Evolutionary conservation across 2,888 invertebrate species (phyloP), one percentile per base, ranked within the genome.

Genomic region (Ochropleura leucogaster): DNA sequence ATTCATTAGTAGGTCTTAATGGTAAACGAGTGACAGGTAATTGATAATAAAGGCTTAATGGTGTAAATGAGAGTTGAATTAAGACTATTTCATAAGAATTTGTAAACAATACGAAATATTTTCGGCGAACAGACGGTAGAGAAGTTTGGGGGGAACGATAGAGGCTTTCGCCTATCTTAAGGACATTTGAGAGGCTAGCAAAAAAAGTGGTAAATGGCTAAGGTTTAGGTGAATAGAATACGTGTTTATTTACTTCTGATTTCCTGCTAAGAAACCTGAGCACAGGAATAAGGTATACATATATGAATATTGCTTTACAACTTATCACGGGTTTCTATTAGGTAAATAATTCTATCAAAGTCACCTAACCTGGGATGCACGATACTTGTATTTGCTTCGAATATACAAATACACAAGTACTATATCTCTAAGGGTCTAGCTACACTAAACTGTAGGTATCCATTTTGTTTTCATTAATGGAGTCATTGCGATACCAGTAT

Each of bases 1-100:
- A 44, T 79, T 70, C 47, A 76, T 79, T 75, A 79, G 51, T 6
- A 30, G 9, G 4, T 53, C 46, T 60, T 46, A 42, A 42, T 57
- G 18, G 57, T 66, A n/a, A 14, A 47, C 18, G 51, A 53, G 47
- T 46, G 44, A 67, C 57, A 66, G 10, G 49, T 55, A 42, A 20
- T 51, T 60, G 14, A 67, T 59, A 46, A 64, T 14, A 42, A 57
- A 57, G 47, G 1, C 6, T 18, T 62, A 16, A 14, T 20, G 40
- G 40, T 60, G 18, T 46, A 20, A 74, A 51, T 51, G 18, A 67
- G 59, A 67, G 10, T 0, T 2, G 12, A 51, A 16, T 57, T 53
- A 42, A 18, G 12, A 20, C 40, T 47, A 46, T 77, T 69, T 49
- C 47, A 9, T 53, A 75, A 68, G 20, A 68, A 20, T 77, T 68